Conservation (phyloP, 2,888 invertebrate species). For the Notocelia uddmanniana region DNA sequence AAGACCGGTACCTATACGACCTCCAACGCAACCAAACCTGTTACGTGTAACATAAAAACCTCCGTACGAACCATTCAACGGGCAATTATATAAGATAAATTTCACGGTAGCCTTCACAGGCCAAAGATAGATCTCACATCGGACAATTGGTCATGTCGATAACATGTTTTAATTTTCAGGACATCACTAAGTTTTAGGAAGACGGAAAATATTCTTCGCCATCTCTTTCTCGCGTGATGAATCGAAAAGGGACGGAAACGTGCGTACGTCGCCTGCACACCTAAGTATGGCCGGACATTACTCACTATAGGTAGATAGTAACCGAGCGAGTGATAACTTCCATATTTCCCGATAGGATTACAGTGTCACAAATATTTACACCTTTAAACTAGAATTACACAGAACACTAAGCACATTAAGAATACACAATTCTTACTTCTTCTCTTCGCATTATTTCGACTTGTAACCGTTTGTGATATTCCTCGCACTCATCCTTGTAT, state of each 20-base stretch:
- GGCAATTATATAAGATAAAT: constrained; percentile 62
- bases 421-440: constrained; percentile 93
- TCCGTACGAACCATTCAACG: constrained; percentile 59
- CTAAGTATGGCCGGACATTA: constrained; percentile 86
- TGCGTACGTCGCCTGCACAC: constrained; percentile 85
- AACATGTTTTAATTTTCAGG: constrained; percentile 54
- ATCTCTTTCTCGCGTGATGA: constrained; percentile 74
- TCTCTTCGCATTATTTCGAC: constrained; percentile 98
- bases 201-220: constrained; percentile 65
- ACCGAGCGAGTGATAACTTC: constrained; percentile 76
- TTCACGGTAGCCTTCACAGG: constrained; percentile 43
- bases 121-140: constrained; percentile 38
- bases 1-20: constrained; percentile 77
- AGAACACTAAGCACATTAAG: constrained; percentile 71
- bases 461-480: constrained; percentile 97
- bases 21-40: constrained; percentile 83
- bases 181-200: constrained; percentile 64
- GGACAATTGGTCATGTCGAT: constrained; percentile 39
- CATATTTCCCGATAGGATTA: constrained; percentile 61
- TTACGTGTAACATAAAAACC: constrained; percentile 79
- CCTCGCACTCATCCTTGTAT: constrained; percentile 99
- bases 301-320: constrained; percentile 84
- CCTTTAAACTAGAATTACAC: constrained; percentile 62
- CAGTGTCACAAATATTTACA: constrained; percentile 63
- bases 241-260: constrained; percentile 80